Evolutionary conservation across 2,113 vertebrate genomes (phyloP), one percentile per base, ranked within the genome.

Genomic region (Calidris pygmaea): DNA sequence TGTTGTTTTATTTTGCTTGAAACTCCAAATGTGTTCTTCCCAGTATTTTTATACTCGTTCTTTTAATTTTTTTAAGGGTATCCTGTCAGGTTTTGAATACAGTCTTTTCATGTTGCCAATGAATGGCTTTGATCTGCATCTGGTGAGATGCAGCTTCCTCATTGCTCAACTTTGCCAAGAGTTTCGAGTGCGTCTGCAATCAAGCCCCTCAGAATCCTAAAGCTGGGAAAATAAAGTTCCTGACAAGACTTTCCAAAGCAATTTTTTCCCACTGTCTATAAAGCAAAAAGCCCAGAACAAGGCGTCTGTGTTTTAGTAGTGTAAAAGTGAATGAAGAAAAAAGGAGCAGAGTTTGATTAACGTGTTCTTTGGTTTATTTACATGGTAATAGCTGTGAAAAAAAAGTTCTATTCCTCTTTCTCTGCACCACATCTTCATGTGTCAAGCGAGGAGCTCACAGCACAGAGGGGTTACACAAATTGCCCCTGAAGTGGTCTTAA

Each of bases 61-160:
- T 82, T 85, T 87, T 53, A 37, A 34, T 55, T 89, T 76, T 83
- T 95, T 91, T 91, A 41, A 92, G 89, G 87, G 95, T 91, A 97
- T 97, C 97, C 97, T 97, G 97, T 97, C 93, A 94, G 56, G 62
- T 96, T 89, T 95, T 96, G 82, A 97, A 90, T 74, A 80, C 90
- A 88, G 47, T 41, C 93, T 93, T 96, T 96, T 97, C 93, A 96
- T 97, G 94, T 96, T 94, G 93, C 96, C 94, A 94, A 12, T 23
- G 91, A 84, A 85, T 87, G 37, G 80, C 97, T 97, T 97, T 97
- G 97, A 97, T 97, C 93, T 97, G 85, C 93, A 96, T 55, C 73
- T 76, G 90, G 93, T 85, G 96, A 96, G 96, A 34, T 67, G 62
- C 72, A 41, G 93, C 71, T 97, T 97, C 97, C 97, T 97, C 79